These are phyloP conservation scores for Pollachius pollachius DNA, from an alignment of 2,113 vertebrate genomes.

Conservation along the genomic window DNA sequence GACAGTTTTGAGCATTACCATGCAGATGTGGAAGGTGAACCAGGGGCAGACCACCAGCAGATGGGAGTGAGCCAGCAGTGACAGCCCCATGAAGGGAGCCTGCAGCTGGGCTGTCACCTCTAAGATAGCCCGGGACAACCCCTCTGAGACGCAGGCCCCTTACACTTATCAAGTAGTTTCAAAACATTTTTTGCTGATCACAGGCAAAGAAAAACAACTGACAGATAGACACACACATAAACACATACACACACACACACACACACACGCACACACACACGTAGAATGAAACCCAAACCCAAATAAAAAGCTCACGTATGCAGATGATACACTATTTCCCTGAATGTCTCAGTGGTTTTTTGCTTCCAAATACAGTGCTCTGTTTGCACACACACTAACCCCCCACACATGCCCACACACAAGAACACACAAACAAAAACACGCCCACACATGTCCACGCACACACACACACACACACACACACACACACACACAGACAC, in stretches of 20 bases:
- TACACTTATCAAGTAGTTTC: conserved; percentile 16
- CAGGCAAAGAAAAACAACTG: conserved; percentile 14
- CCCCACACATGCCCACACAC: not conserved
- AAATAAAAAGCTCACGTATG: too few species aligned
- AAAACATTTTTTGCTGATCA: not conserved
- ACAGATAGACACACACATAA: conserved; percentile 21
- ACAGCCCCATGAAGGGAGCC: conserved; percentile 49
- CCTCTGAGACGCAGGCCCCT: conserved; percentile 9
- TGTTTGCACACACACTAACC: conserved; percentile 39
- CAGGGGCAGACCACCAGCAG: conserved; percentile 95
- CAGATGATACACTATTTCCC: too few species aligned
- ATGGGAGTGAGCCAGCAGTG: conserved; percentile 99
- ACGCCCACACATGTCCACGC: conserved; percentile 16
- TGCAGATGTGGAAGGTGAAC: conserved; percentile 96
- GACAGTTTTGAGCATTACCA: conserved; percentile 96
- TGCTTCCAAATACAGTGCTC: conserved; percentile 64
- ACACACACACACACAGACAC: conserved; percentile 6
- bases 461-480: not conserved
- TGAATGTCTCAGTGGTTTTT: conserved; percentile 18
- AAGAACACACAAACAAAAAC: conserved; percentile 12
- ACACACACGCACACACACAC: not conserved
- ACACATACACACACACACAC: conserved; percentile 9
- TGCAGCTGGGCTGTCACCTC: conserved; percentile 32
- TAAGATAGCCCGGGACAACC: conserved; percentile 16
- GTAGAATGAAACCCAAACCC: too few species aligned